These are phyloP conservation scores for Patagioenas fasciata DNA, from an alignment of 2,113 vertebrate species.

Conservation along the genomic window DNA sequence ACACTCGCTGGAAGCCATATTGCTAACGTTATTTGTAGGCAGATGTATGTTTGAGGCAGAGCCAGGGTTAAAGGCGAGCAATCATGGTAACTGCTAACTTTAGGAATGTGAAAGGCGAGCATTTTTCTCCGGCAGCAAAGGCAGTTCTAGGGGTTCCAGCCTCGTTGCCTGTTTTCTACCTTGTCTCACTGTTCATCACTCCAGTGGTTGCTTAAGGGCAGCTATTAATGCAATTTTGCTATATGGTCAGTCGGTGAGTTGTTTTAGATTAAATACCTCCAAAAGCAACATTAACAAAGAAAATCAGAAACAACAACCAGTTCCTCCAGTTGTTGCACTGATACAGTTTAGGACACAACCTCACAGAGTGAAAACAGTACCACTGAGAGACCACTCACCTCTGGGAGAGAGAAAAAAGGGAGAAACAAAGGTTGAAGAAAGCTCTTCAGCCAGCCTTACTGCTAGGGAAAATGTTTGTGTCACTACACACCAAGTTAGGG, in stretches of 20 bases:
- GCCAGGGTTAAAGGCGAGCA: fast-evolving
- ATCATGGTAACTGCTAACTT: not conserved
- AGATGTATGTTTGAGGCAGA: not conserved
- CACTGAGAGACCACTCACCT: not conserved
- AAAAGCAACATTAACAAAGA: not conserved
- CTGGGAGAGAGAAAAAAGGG: not conserved
- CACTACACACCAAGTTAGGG: not conserved
- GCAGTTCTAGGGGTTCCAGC: not conserved
- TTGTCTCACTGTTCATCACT: not conserved
- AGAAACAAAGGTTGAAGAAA: not conserved
- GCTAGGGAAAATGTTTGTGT: not conserved
- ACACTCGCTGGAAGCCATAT: constrained; percentile 18
- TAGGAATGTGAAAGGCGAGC: constrained; percentile 49
- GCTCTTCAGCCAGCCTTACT: not conserved
- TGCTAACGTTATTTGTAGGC: constrained; percentile 15
- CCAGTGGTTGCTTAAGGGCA: not conserved
- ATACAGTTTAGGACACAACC: not conserved
- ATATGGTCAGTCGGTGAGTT: not conserved
- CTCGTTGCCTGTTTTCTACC: not conserved
- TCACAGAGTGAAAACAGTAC: not conserved
- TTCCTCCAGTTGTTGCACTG: not conserved
- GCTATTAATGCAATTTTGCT: not conserved
- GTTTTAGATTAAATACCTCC: constrained; percentile 3
- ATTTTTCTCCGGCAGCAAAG: constrained; percentile 46
- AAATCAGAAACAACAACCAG: not conserved